A percentile compares a stretch with the other conserved stretches of the same genome.
phyloP scores from a whole-genome alignment of 2,797 vertebrate genomes.

The Gephyroberyx darwinii region DNA sequence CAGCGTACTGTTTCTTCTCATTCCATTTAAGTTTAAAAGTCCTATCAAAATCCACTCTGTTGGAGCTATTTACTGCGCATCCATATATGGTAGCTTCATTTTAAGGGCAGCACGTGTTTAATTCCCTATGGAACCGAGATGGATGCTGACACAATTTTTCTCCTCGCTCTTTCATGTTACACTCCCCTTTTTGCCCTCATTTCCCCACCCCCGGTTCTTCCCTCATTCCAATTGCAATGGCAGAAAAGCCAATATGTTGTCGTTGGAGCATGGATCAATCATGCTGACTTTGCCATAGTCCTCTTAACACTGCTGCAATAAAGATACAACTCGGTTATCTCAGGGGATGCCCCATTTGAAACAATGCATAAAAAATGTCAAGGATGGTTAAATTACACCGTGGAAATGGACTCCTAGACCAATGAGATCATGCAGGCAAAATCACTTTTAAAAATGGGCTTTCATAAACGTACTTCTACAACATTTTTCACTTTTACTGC shows the following conservation, averaged over 20 bases:
- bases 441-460: slow-evolving; percentile 16
- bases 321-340: slow-evolving; percentile 26
- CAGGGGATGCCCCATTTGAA: slow-evolving; percentile 49
- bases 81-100: slow-evolving; percentile 41
- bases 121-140: slow-evolving; percentile 63
- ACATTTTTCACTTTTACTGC: neutral
- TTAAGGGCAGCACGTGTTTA: slow-evolving; percentile 21
- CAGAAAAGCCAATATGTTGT: slow-evolving; percentile 67
- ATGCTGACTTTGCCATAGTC: slow-evolving; percentile 49
- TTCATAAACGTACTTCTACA: neutral
- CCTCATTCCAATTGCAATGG: slow-evolving; percentile 41
- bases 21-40: slow-evolving; percentile 49
- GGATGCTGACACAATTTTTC: slow-evolving; percentile 58
- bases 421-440: neutral
- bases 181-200: slow-evolving; percentile 12
- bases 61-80: slow-evolving; percentile 54
- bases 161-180: slow-evolving; percentile 36
- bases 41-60: slow-evolving; percentile 36
- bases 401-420: slow-evolving; percentile 9
- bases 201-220: slow-evolving; percentile 23
- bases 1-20: slow-evolving; percentile 29
- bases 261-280: slow-evolving; percentile 61
- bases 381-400: slow-evolving; percentile 14
- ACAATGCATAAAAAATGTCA: slow-evolving; percentile 39
- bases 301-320: slow-evolving; percentile 34